phyloP scores from a whole-genome alignment of 2,797 vertebrate genomes.

The Caiman crocodilus region DNA sequence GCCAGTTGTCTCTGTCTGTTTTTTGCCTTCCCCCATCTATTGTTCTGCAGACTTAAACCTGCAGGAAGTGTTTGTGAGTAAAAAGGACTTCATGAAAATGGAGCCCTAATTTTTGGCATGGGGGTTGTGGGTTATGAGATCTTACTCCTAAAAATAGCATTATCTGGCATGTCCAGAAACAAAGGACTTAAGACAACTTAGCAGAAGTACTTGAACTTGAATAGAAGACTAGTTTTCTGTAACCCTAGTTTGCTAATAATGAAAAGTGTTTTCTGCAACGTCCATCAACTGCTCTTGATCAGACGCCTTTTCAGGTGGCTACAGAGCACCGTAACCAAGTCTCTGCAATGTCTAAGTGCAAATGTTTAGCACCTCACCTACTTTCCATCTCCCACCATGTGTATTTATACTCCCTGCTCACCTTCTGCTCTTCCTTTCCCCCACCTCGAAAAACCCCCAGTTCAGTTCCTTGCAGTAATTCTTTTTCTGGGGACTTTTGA shows the following conservation, averaged over 20 bases:
- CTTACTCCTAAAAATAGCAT: background rate
- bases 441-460: background rate
- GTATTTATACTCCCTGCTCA: background rate
- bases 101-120: background rate
- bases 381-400: background rate
- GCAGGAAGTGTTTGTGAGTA: too few relatives aligned
- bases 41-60: too few relatives aligned
- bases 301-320: background rate
- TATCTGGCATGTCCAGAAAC: constrained; percentile 12
- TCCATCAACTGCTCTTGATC: background rate
- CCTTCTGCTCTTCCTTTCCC: too few relatives aligned
- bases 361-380: background rate
- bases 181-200: constrained; percentile 17
- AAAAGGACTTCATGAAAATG: too few relatives aligned
- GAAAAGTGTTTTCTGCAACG: too few relatives aligned
- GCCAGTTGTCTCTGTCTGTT: too few relatives aligned
- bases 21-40: too few relatives aligned
- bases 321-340: background rate
- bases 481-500: background rate
- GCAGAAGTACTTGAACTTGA: constrained; percentile 50
- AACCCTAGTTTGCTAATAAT: background rate
- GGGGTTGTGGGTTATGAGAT: background rate
- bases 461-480: background rate
- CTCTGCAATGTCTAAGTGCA: background rate
- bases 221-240: constrained; percentile 46